Conservation (phyloP, 1,140 invertebrate species). For the Drosophila melanica region DNA sequence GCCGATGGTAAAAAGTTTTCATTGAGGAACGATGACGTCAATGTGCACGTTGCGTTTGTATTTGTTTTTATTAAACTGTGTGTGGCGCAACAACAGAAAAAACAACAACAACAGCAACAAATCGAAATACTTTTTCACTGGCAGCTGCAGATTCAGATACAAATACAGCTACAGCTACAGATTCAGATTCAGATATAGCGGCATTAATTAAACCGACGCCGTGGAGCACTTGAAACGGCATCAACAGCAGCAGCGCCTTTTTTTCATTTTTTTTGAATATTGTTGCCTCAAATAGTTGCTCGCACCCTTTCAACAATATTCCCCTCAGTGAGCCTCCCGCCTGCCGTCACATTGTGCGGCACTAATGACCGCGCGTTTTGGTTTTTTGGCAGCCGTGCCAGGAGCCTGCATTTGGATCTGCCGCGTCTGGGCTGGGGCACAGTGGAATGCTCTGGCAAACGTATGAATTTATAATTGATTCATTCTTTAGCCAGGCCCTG, state of each 20-base stretch:
- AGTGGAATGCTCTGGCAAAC: constrained; percentile 17
- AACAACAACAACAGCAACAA: constrained; percentile 45
- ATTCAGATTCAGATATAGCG: constrained; percentile 4
- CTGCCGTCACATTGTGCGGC: constrained; percentile 34
- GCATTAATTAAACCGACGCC: constrained; percentile 67
- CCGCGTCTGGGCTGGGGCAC: constrained; percentile 11
- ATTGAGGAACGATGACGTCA: constrained; percentile 45
- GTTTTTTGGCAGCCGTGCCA: constrained; percentile 60
- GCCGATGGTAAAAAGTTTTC: constrained; percentile 16
- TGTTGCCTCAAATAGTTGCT: constrained; percentile 30
- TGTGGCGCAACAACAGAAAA: constrained; percentile 52
- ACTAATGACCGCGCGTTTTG: constrained; percentile 64
- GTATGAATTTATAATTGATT: constrained; percentile 79
- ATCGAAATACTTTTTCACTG: constrained; percentile 69
- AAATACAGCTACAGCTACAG: neutral
- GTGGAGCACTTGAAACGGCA: constrained; percentile 1
- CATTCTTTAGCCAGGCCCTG: constrained; percentile 49
- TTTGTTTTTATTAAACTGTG: constrained; percentile 62
- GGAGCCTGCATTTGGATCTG: constrained; percentile 37
- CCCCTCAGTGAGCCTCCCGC: neutral
- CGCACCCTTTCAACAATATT: constrained; percentile 28
- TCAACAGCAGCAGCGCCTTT: constrained; percentile 26
- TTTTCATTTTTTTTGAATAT: constrained; percentile 8
- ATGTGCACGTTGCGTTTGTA: constrained; percentile 48
- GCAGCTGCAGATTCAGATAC: constrained; percentile 65